Conservation (phyloP, 2,797 vertebrate genomes). For the Cryptoprocta ferox region DNA sequence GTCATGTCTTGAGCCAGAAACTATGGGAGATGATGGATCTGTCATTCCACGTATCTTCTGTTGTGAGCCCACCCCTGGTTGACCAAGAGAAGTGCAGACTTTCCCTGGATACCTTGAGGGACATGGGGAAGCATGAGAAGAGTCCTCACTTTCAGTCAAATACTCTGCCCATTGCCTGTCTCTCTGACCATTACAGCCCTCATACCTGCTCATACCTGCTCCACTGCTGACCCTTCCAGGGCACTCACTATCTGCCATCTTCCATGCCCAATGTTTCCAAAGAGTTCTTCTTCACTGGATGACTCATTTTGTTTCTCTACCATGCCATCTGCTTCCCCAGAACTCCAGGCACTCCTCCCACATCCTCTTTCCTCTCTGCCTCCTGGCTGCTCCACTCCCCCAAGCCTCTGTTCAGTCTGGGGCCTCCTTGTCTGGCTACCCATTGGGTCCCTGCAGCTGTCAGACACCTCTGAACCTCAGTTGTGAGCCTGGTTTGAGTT, state of each 20-base stretch:
- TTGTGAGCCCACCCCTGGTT: neutral
- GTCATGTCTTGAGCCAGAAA: neutral
- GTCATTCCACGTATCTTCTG: neutral
- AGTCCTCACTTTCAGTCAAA: neutral
- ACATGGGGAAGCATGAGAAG: no score
- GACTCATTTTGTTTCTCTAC: neutral
- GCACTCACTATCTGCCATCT: neutral
- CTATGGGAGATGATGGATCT: neutral
- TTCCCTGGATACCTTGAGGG: neutral
- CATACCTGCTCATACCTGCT: neutral
- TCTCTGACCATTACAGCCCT: neutral
- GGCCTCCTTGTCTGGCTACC: neutral
- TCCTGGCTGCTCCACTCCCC: neutral
- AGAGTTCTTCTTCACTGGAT: neutral
- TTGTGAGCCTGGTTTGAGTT: neutral
- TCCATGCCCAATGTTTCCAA: neutral
- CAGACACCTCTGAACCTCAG: neutral
- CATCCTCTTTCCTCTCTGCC: neutral
- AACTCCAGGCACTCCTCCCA: neutral
- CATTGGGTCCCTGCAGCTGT: neutral
- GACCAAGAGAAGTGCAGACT: neutral
- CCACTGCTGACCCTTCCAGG: neutral
- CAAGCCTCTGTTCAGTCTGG: neutral
- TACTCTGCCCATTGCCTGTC: no score
- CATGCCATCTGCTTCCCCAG: neutral